A percentile compares a stretch with the other conserved stretches of the same genome.
Evolutionary conservation across 2,888 invertebrate genomes (phyloP).

Genomic region (Nasonovia ribisnigri): DNA sequence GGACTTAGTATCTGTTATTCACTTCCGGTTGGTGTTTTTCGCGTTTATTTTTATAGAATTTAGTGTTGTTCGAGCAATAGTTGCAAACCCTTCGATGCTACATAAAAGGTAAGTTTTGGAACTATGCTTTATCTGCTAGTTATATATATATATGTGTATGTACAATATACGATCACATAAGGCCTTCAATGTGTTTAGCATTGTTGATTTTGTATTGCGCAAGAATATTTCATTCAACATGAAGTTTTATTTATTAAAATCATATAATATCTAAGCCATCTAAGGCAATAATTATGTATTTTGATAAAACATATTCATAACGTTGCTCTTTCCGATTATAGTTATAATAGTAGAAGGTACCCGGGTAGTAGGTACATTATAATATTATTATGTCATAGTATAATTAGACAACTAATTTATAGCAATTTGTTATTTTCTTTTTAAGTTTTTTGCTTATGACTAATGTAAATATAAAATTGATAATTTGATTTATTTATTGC

Average conservation of each 20-base stretch:
- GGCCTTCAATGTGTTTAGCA: conserved; percentile 58
- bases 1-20: conserved; percentile 46
- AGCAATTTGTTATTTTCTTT: not conserved
- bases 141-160: not conserved
- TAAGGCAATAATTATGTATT: not conserved
- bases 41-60: conserved; percentile 39
- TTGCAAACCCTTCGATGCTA: conserved; percentile 39
- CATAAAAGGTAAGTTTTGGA: conserved; percentile 58
- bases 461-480: no score
- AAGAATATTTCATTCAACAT: conserved; percentile 50
- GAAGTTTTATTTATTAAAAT: not conserved
- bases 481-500: not conserved
- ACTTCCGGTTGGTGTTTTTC: conserved; percentile 57
- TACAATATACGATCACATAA: conserved; percentile 18
- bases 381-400: not conserved
- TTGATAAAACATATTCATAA: conserved; percentile 23
- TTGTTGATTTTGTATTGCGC: conserved; percentile 52
- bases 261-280: not conserved
- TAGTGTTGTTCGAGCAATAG: conserved; percentile 28
- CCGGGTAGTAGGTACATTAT: not conserved
- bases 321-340: not conserved
- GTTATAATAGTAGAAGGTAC: not conserved
- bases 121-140: conserved; percentile 45
- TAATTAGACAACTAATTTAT: not conserved
- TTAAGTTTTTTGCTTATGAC: not conserved